These are phyloP conservation scores for Dipus sagitta DNA, from an alignment of 2,797 vertebrate species.

Conservation along the genomic window DNA sequence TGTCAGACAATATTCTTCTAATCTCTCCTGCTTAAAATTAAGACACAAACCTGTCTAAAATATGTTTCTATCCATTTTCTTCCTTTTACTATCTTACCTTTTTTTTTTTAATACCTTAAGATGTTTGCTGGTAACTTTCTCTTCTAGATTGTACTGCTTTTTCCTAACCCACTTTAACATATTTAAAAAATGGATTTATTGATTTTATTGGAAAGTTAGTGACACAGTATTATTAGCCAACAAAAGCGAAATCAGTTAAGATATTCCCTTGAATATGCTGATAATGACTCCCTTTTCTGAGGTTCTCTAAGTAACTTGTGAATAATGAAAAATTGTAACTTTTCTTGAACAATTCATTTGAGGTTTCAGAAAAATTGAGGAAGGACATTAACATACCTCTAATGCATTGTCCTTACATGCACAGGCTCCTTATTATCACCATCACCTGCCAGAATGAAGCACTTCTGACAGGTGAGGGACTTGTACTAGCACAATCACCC, in stretches of 20 bases:
- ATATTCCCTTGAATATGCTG: neutral
- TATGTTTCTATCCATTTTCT: neutral
- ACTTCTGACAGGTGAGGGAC: neutral
- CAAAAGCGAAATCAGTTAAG: conserved; percentile 6
- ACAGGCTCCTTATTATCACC: neutral
- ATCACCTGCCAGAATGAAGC: neutral
- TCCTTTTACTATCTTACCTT: neutral
- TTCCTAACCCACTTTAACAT: neutral
- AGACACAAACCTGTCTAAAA: neutral
- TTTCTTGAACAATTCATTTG: neutral
- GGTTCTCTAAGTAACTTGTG: neutral
- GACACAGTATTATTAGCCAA: neutral
- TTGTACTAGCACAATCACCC: no score
- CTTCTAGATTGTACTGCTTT: neutral
- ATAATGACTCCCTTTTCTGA: conserved; percentile 6
- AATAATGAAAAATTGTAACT: neutral
- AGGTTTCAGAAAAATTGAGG: neutral
- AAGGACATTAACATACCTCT: neutral
- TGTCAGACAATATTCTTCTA: neutral
- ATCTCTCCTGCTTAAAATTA: neutral
- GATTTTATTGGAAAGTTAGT: conserved; percentile 21
- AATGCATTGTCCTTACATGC: neutral
- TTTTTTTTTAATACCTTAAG: neutral
- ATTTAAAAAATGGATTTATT: neutral
- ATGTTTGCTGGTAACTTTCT: neutral